Evolutionary conservation across 2,888 invertebrate species (phyloP).

Genomic region (Chymomyza procnemis): DNA sequence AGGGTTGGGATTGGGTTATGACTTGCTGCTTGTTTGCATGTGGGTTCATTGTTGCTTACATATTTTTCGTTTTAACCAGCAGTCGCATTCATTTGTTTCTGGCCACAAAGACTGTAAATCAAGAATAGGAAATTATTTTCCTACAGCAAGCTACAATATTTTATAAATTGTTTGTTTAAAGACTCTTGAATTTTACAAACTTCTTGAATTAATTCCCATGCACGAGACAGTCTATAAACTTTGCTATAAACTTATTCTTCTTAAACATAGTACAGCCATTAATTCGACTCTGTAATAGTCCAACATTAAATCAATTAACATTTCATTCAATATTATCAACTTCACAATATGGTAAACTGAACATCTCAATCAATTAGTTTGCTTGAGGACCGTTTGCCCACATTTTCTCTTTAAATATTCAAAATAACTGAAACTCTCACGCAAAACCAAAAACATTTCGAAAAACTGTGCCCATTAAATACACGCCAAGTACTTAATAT

Average conservation of each 20-base stretch:
- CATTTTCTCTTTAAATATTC: neutral
- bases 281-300: too few species aligned
- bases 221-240: too few species aligned
- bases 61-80: neutral
- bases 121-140: slow-evolving; percentile 56
- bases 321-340: too few species aligned
- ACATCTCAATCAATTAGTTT: too few species aligned
- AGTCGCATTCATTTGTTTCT: slow-evolving; percentile 5
- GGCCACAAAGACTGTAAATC: slow-evolving; percentile 43
- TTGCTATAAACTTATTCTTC: too few species aligned
- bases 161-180: slow-evolving; percentile 6
- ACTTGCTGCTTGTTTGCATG: neutral
- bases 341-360: too few species aligned
- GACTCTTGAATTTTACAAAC: too few species aligned
- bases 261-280: too few species aligned
- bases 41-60: neutral
- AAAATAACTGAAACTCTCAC: neutral
- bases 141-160: slow-evolving; percentile 11
- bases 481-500: slow-evolving; percentile 22
- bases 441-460: slow-evolving; percentile 3
- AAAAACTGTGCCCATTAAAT: slow-evolving; percentile 21
- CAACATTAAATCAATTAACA: too few species aligned
- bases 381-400: too few species aligned
- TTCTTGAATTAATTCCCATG: too few species aligned
- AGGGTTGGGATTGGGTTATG: too few species aligned